phyloP scores from a whole-genome alignment of 2,888 invertebrate species.

The Sphaerophoria taeniata region DNA sequence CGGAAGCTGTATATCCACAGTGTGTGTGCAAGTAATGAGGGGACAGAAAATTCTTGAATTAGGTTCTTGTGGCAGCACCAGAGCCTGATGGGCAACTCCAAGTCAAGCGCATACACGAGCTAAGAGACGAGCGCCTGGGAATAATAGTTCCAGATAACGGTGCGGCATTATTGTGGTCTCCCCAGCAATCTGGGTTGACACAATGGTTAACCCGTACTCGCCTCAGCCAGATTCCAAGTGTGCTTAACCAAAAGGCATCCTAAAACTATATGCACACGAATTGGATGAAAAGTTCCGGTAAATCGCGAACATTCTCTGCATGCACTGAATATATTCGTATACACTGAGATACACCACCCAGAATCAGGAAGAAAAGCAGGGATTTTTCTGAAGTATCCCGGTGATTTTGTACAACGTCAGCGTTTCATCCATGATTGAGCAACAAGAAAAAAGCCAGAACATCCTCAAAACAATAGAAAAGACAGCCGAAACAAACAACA shows the following conservation, averaged over 20 bases:
- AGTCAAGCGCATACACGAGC: constrained; percentile 13
- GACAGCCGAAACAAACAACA: constrained; percentile 14
- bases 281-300: constrained; percentile 37
- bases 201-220: constrained; percentile 43
- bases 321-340: constrained; percentile 16
- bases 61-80: constrained; percentile 38
- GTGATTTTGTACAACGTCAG: constrained; percentile 34
- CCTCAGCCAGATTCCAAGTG: constrained; percentile 41
- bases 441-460: constrained; percentile 36
- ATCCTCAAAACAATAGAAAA: constrained; percentile 36
- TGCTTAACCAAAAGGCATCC: constrained; percentile 45
- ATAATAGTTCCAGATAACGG: constrained; percentile 49
- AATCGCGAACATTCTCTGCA: constrained; percentile 43
- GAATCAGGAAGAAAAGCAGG: background rate
- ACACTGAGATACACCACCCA: background rate
- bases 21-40: constrained; percentile 66
- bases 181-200: constrained; percentile 52
- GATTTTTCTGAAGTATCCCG: constrained; percentile 17
- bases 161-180: constrained; percentile 20
- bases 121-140: constrained; percentile 43
- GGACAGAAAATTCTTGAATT: constrained; percentile 62
- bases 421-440: constrained; percentile 54
- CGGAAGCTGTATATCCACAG: background rate
- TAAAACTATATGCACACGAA: constrained; percentile 42
- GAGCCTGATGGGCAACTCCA: background rate